Evolutionary conservation across 2,797 vertebrate genomes (phyloP), one percentile per base, ranked within the genome.

Genomic region (Limnodromus scolopaceus): DNA sequence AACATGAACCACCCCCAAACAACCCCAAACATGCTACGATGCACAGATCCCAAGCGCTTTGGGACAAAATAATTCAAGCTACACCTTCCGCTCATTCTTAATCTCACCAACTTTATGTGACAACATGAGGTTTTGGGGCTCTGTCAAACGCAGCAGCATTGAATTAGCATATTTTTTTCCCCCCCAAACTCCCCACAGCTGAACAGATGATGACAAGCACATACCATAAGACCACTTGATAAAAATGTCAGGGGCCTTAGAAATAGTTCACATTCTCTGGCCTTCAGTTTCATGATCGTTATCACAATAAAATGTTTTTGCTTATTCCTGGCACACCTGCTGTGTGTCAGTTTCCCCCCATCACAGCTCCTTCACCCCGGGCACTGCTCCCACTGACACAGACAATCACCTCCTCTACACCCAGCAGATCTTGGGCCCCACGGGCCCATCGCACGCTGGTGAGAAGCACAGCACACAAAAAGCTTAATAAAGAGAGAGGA

Each of bases 201-300:
- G 84, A 88, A 95, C 95, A 94, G 92, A 96, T 45, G 95, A 96
- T 96, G 95, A 96, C 94, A 89, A 90, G 82, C 61, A 0, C 2
- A 32, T 45, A 88, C 89, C 2, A 0, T 55, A 72, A 90, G 76
- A 85, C 11, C 34, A 58, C 43, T 76, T 46, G 27, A 89, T 49
- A 61, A 89, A 93, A 93, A 48, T 25, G n/a, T 89, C 87, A 93
- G 89, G 72, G 91, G 92, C 79, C 84, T 85, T 79, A 55, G 61
- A 92, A 96, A 96, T 95, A 93, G 79, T 20, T 97, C 51, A 66
- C 94, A 97, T 97, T 96, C 94, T 69, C 95, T 55, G 85, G 92
- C 87, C 87, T 96, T 96, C 65, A 79, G 87, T 96, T 97, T 96
- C 96, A 96, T 84, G 96, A 96, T 95, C 94, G 84, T 96, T 96